phyloP scores from a whole-genome alignment of 1,140 invertebrate species.

The Sarcophaga peregrina region DNA sequence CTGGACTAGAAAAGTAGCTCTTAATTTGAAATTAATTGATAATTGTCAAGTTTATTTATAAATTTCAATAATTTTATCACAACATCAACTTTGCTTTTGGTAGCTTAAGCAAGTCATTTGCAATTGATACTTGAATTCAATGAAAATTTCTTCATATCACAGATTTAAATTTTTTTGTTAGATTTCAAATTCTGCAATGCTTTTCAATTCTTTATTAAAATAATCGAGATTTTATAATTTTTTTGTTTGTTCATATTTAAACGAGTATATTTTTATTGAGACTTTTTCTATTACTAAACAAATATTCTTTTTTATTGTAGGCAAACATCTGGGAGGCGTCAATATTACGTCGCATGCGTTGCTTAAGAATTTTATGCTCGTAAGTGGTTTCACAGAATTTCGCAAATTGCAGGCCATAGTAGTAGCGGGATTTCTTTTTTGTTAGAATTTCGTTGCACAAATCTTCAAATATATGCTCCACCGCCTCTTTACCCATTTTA shows the following conservation, averaged over 20 bases:
- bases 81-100: too few relatives aligned
- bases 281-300: constrained; percentile 9
- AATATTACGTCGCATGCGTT: not conserved
- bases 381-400: constrained; percentile 4
- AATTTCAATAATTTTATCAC: too few relatives aligned
- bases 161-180: too few relatives aligned
- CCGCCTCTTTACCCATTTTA: not conserved
- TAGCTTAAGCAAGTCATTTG: too few relatives aligned
- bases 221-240: not conserved
- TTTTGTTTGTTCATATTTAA: not conserved
- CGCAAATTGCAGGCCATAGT: not conserved
- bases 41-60: too few relatives aligned
- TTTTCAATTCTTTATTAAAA: not conserved
- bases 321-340: not conserved
- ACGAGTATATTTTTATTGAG: not conserved
- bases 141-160: too few relatives aligned
- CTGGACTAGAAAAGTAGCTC: too few relatives aligned
- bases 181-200: too few relatives aligned
- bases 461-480: not conserved
- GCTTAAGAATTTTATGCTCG: not conserved
- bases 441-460: not conserved
- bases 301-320: not conserved
- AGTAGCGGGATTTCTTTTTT: not conserved
- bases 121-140: too few relatives aligned
- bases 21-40: too few relatives aligned